Evolutionary conservation across 2,888 invertebrate species (phyloP), one percentile per base, ranked within the genome.

Genomic region (Pecten maximus): DNA sequence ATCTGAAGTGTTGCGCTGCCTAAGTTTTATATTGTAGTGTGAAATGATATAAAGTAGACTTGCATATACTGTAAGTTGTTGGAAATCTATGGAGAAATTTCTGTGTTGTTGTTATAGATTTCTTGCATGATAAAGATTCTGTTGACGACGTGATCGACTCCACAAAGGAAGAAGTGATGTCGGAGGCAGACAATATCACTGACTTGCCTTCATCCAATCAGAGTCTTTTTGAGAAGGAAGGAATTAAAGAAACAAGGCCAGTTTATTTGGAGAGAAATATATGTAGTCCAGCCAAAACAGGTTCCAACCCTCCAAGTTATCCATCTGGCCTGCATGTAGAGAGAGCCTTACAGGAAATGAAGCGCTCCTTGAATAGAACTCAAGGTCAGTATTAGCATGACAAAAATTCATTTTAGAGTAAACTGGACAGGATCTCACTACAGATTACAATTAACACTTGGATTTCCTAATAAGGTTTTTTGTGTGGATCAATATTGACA

Each of bases 281-380:
- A 28, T 35, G 12, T 6, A 74, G 74, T 35, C 74, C 74, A 35
- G 28, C 28, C 74, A 74, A 74, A 28, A 74, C 12, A 28, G 0
- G 4, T 74, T 35, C 74, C 74, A 74, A 35, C 28, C 15, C 50
- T 28, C 50, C 86, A 10, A 44, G 35, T 44, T 92, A 89, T 54
- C 88, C 91, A 8, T 88, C 91, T 39, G 92, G 92, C 40, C 89
- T 93, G 40, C 93, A 91, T 87, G 93, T 91, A 19, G 92, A 93
- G 23, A 90, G 91, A 40, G 87, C 92, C 35, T 88, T 93, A 39
- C 91, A 93, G 40, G 90, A 91, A 60, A 60, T 91, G 40, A 90
- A 91, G 60, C 88, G 60, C 28, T 88, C 50, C n/a, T 16, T 50
- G 35, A 44, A 44, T 44, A 28, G 88, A 44, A 4, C 28, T 48